These are phyloP conservation scores for Bombyx mori DNA, from an alignment of 1,140 invertebrate genomes.

Conservation along the genomic window DNA sequence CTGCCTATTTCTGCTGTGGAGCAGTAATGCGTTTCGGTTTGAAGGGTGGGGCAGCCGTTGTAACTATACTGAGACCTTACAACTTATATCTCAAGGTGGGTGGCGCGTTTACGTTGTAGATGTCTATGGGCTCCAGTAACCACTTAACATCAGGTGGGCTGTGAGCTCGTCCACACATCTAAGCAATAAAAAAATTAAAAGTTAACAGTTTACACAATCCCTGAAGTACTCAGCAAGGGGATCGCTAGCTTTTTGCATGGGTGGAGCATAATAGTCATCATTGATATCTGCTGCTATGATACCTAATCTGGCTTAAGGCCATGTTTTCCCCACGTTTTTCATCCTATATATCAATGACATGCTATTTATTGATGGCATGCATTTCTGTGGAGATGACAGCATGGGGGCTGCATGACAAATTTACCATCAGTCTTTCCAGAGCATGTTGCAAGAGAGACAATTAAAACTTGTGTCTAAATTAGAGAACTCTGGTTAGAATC, in stretches of 20 bases:
- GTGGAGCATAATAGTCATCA: background rate
- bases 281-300: background rate
- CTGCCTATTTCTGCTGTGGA: no score
- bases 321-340: background rate
- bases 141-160: no score
- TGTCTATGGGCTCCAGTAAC: no score
- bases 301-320: background rate
- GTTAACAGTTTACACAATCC: background rate
- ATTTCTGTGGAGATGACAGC: background rate
- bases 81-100: no score
- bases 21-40: no score
- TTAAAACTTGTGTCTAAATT: background rate
- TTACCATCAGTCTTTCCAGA: background rate
- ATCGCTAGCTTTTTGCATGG: background rate
- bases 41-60: no score
- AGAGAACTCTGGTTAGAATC: background rate
- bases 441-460: background rate
- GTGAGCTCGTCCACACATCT: no score
- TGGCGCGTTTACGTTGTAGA: no score
- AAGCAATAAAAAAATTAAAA: no score
- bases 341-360: background rate
- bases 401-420: background rate
- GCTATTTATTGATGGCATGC: background rate
- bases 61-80: no score
- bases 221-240: background rate